These are phyloP conservation scores for Apodemia duryi DNA, from an alignment of 2,888 invertebrate genomes.

Conservation along the genomic window DNA sequence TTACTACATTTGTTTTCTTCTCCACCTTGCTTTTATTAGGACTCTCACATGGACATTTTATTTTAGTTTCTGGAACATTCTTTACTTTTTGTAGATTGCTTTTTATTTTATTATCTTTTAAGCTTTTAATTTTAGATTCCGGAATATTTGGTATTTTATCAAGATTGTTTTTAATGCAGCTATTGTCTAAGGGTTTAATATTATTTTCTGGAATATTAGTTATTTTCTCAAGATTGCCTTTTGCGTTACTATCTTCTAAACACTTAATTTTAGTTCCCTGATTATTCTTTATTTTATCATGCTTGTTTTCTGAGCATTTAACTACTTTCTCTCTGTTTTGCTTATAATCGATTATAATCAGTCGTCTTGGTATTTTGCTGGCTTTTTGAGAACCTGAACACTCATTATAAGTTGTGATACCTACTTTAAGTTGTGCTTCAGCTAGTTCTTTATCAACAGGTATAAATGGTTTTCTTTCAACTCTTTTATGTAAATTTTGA, in stretches of 20 bases:
- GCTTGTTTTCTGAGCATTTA: neutral
- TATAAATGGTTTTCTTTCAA: conserved; percentile 33
- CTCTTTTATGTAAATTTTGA: conserved; percentile 13
- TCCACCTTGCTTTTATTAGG: neutral
- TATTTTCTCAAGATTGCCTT: neutral
- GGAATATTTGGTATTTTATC: neutral
- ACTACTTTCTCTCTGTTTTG: neutral
- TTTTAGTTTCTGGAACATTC: neutral
- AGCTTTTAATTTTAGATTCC: conserved; percentile 17
- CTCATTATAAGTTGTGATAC: conserved; percentile 30
- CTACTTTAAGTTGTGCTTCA: conserved; percentile 34
- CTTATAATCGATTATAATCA: neutral
- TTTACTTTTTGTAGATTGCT: too few species aligned
- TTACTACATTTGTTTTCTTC: neutral
- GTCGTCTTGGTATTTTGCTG: conserved; percentile 45
- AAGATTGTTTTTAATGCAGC: neutral
- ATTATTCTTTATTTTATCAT: neutral
- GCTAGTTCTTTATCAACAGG: conserved; percentile 46
- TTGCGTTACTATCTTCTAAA: neutral
- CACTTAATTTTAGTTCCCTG: neutral
- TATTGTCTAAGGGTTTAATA: neutral
- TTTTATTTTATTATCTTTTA: too few species aligned
- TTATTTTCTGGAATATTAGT: neutral
- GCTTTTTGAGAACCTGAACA: conserved; percentile 28
- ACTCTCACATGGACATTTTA: neutral